These are phyloP conservation scores for Venturia canescens DNA, from an alignment of 1,140 invertebrate species.

Conservation along the genomic window DNA sequence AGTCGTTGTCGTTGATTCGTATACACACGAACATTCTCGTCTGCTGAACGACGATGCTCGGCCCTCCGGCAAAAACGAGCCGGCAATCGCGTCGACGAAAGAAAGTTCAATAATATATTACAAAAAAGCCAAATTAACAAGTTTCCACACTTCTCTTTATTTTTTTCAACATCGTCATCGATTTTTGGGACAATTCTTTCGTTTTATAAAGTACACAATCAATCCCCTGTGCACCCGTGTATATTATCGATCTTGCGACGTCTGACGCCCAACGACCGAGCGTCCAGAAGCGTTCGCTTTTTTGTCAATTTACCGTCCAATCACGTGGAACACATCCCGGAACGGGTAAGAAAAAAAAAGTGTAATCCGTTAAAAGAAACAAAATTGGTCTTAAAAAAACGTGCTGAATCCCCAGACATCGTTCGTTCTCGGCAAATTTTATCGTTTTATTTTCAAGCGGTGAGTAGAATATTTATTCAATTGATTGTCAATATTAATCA, in stretches of 20 bases:
- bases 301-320: slow-evolving; percentile 19
- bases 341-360: background rate
- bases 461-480: too few species aligned
- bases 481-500: too few species aligned
- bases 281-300: slow-evolving; percentile 1
- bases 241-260: slow-evolving; percentile 30
- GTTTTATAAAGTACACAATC: background rate
- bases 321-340: slow-evolving; percentile 1
- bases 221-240: background rate
- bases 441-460: too few species aligned
- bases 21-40: background rate
- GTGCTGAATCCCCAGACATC: background rate
- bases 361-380: background rate
- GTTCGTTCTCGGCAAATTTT: too few species aligned
- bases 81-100: slow-evolving; percentile 33
- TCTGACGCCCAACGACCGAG: background rate
- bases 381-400: background rate
- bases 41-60: slow-evolving; percentile 6
- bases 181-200: background rate
- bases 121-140: background rate
- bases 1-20: background rate
- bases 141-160: background rate
- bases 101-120: slow-evolving; percentile 27
- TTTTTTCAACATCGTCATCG: background rate
- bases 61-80: slow-evolving; percentile 15